phyloP scores from a whole-genome alignment of 2,797 vertebrate species.

The Zalophus californianus region DNA sequence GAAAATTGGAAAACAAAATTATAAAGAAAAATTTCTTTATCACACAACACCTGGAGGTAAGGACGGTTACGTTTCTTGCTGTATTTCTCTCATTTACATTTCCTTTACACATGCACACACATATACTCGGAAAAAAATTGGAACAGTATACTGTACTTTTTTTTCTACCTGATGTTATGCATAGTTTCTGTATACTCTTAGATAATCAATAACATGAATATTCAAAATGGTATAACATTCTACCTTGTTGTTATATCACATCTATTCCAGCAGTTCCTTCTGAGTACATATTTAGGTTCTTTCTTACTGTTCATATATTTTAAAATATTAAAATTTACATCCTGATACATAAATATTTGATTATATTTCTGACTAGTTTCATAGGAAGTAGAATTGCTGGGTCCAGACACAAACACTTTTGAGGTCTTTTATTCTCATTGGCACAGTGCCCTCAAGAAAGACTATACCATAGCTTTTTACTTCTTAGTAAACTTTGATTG shows the following conservation, averaged over 20 bases:
- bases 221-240: neutral
- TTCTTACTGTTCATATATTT: neutral
- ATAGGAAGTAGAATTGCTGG: neutral
- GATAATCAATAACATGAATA: neutral
- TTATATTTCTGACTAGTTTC: neutral
- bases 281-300: neutral
- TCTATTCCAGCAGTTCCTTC: neutral
- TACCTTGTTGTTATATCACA: neutral
- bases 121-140: neutral
- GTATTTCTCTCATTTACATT: neutral
- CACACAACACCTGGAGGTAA: neutral
- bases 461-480: neutral
- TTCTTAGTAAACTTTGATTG: neutral
- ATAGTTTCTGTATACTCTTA: neutral
- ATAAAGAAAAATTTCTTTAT: neutral
- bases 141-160: neutral
- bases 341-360: neutral
- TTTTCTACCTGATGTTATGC: neutral
- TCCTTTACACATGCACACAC: neutral
- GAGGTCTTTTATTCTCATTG: neutral
- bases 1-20: constrained; percentile 33
- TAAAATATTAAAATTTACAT: constrained; percentile 2
- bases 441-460: neutral
- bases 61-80: neutral
- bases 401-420: neutral